Base-by-base conservation (phyloP, 2,888 invertebrate species). In the Tethea ocularis region DNA sequence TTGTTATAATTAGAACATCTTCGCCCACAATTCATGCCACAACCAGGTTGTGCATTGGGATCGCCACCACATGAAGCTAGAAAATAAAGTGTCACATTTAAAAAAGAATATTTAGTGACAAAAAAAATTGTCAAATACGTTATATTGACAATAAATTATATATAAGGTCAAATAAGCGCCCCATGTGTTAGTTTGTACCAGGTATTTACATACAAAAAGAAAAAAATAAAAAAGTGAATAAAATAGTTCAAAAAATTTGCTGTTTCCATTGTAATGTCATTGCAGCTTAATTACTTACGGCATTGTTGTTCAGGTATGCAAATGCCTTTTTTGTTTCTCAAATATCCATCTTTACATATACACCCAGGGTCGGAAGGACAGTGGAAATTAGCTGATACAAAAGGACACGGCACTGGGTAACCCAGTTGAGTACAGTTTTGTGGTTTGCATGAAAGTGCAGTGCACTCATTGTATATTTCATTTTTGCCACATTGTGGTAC, bases 271-370 rank as follows among this genome's bases (percentile, higher is more conserved):
- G n/a, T 36, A 36, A 15, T 36, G 3, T 2, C 15, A 15, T 36
- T 36, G n/a, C n/a, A 36, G 15, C 15, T 15, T 36, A 2, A 36
- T 29, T 51, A 80, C 76, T 71, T 66, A 77, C 77, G 58, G 58
- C 53, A 53, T 20, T 53, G 8, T 2, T 53, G 17, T 53, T 53
- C 20, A 29, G 53, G 29, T 11, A 17, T 15, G 26, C 53, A 53
- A 1, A 17, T 8, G 11, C 53, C 26, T 17, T 10, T 29, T 13
- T 29, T 7, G 17, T 53, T 29, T n/a, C 53, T 26, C 13, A 53
- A 15, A 17, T 29, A 53, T 3, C 75, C 79, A n/a, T 64, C 22
- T 17, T 76, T 67, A 52, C 84, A 86, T n/a, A 69, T 65, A 58
- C 84, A 85, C 8, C 58, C 58, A 7, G 67, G 65, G 22, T 52